Base-by-base conservation (phyloP, 2,797 vertebrate genomes). In the Loris lydekkerianus region DNA sequence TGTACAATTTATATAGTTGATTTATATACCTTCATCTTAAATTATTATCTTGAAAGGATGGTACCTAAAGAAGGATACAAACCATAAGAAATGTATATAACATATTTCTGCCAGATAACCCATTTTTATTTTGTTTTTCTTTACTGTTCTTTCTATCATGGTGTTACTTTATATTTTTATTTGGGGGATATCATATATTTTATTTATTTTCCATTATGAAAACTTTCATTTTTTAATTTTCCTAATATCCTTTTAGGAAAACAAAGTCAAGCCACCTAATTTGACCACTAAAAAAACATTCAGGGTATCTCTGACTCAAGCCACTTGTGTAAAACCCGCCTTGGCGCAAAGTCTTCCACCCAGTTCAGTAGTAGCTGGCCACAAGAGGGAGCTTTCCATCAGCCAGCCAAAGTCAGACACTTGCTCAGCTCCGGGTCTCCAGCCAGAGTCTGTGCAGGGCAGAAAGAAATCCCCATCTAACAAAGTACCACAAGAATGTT, bases 301-400 rank as follows among this genome's bases (percentile, higher is more conserved):
- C 67, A 88, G 70, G 58, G 70, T 92, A 7, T 96, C 96, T 96
- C 83, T 97, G 81, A 97, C 80, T 0, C 91, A 97, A 72, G 17
- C 73, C 75, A 46, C 97, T 86, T 73, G 94, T 40, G 40, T 5
- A 25, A 97, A 95, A 58, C 80, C 60, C 37, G 0, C 89, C n/a
- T 43, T 65, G 29, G 65, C 60, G 77, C 4, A 14, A 2, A 23
- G 29, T 75, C 73, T 92, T 83, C 87, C 58, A 10, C 3, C 53
- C 0, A n/a, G 93, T 92, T 94, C 78, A 87, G 40, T 5, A 58
- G 61, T 78, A 94, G 78, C n/a, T 0, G 95, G 84, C 98, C 98
- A 96, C 98, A 92, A 95, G 98, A 94, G 96, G 98, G 98, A 96
- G 97, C 95, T 21, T 96, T 96, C 95, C 11, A 6, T n/a, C 95